Percentiles rank a stretch among this genome's conserved stretches.
Conservation (phyloP, 2,888 invertebrate species). For the Chrysopilus asiliformis region DNA sequence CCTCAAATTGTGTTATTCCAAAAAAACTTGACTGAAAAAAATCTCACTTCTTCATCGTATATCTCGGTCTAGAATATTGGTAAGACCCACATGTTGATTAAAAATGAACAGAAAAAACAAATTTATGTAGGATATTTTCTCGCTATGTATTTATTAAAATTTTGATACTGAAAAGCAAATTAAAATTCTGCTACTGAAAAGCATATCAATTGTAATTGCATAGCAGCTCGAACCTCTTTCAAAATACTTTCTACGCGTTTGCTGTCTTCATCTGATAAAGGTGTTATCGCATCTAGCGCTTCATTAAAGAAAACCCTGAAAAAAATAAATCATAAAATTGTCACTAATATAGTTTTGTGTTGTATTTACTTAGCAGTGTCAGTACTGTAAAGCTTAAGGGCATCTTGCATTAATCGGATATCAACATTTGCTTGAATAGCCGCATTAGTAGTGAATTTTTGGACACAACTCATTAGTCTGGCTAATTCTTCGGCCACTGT, state of each 20-base stretch:
- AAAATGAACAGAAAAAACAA: no score
- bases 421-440: constrained; percentile 71
- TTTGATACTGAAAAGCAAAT: no score
- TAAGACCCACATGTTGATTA: no score
- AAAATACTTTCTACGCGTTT: constrained; percentile 49
- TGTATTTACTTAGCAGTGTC: constrained; percentile 50
- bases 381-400: constrained; percentile 50
- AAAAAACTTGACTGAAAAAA: no score
- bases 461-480: constrained; percentile 69
- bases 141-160: no score
- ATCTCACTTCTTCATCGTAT: no score
- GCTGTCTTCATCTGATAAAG: constrained; percentile 47
- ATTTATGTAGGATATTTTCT: no score
- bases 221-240: constrained; percentile 46
- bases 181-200: constrained; percentile 29
- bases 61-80: no score
- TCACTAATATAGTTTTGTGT: background rate
- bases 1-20: no score
- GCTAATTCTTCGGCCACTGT: constrained; percentile 87
- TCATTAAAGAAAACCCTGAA: constrained; percentile 64
- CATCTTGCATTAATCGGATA: constrained; percentile 51
- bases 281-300: constrained; percentile 64
- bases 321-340: constrained; percentile 16
- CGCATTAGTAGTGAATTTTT: constrained; percentile 52
- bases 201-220: constrained; percentile 56